phyloP scores from a whole-genome alignment of 2,113 vertebrate genomes.

The Callipepla californica region DNA sequence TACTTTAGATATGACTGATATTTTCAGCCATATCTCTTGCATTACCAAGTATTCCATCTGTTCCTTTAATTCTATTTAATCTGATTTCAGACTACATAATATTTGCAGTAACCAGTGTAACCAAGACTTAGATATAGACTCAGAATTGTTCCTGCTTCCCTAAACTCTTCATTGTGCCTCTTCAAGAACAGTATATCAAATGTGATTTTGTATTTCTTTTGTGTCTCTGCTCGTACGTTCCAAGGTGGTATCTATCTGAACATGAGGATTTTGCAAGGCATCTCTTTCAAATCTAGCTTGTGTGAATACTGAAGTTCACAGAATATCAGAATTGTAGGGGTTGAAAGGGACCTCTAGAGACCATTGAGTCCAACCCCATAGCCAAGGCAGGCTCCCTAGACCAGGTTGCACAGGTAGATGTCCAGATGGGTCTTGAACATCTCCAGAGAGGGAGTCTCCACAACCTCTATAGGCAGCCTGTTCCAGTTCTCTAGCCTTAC shows the following conservation, averaged over 20 bases:
- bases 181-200: not conserved
- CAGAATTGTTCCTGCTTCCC: not conserved
- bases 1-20: not conserved
- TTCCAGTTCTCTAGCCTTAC: too few species aligned
- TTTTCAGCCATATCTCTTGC: not conserved
- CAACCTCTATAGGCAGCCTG: too few species aligned
- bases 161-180: fast-evolving
- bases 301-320: not conserved
- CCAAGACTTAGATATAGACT: not conserved
- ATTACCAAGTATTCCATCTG: fast-evolving
- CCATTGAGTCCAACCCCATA: too few species aligned
- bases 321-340: not conserved
- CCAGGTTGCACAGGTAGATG: too few species aligned
- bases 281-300: not conserved
- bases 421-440: too few species aligned
- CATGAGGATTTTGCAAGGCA: not conserved
- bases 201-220: not conserved
- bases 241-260: not conserved
- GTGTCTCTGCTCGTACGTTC: not conserved
- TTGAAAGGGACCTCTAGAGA: too few species aligned
- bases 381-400: too few species aligned
- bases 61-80: not conserved
- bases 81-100: not conserved
- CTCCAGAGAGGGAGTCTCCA: too few species aligned
- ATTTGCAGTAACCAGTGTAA: not conserved